phyloP scores from a whole-genome alignment of 2,888 invertebrate genomes.

The Noctua comes region DNA sequence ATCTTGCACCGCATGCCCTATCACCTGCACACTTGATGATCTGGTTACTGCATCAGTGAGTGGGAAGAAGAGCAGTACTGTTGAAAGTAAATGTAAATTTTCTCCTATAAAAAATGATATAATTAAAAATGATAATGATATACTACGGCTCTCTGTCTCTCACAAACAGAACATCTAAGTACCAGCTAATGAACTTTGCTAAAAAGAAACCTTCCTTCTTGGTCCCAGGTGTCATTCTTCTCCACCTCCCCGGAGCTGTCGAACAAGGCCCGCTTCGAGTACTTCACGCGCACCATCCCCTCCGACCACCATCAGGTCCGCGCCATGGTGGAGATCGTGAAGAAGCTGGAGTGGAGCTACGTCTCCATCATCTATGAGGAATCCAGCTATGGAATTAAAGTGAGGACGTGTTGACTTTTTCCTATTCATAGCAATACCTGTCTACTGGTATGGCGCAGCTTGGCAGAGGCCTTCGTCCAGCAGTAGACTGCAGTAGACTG shows the following conservation, averaged over 20 bases:
- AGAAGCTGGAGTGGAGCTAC: slow-evolving; percentile 97
- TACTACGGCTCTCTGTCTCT: background rate
- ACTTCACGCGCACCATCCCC: slow-evolving; percentile 98
- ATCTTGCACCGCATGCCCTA: no score
- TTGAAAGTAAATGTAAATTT: background rate
- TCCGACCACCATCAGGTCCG: slow-evolving; percentile 98
- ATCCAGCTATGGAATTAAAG: slow-evolving; percentile 98
- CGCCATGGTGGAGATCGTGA: slow-evolving; percentile 98
- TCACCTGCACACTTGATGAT: no score
- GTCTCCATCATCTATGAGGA: slow-evolving; percentile 99
- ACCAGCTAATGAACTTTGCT: background rate
- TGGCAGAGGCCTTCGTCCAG: no score
- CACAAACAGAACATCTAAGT: background rate
- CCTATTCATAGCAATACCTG: background rate
- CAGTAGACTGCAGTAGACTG: background rate
- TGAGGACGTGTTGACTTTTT: slow-evolving; percentile 75
- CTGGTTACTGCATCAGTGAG: no score
- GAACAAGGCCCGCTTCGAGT: slow-evolving; percentile 98
- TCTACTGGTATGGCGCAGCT: no score
- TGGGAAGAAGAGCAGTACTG: background rate
- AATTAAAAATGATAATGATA: no score
- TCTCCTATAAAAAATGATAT: no score
- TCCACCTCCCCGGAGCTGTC: slow-evolving; percentile 98
- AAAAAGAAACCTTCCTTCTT: background rate
- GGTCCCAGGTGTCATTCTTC: slow-evolving; percentile 96